These are phyloP conservation scores for Tyrannus savana DNA, from an alignment of 2,113 vertebrate genomes.

Conservation along the genomic window DNA sequence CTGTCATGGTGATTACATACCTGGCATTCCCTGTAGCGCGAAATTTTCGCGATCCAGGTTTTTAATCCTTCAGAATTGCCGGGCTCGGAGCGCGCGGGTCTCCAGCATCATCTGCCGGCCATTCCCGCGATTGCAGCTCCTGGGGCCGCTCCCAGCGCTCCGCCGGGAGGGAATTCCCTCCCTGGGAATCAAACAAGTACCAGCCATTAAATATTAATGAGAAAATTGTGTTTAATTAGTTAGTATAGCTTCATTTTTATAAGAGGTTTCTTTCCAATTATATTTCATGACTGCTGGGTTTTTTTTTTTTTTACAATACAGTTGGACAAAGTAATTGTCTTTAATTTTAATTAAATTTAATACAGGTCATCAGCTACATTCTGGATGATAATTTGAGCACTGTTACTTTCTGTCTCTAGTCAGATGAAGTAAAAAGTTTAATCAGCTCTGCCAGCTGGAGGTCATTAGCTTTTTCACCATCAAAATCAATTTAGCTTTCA, in stretches of 20 bases:
- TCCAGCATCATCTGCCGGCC: not conserved
- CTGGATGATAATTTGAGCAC: not conserved
- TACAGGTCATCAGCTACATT: not conserved
- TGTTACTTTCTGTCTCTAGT: not conserved
- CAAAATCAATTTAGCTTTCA: not conserved
- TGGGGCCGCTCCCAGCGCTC: not conserved
- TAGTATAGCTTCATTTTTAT: fast-evolving
- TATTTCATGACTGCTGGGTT: fast-evolving
- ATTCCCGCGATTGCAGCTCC: not conserved
- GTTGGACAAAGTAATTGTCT: not conserved
- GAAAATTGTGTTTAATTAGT: fast-evolving
- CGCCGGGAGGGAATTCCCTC: not conserved
- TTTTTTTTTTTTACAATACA: not conserved
- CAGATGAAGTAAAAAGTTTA: not conserved
- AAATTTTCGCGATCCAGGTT: not conserved
- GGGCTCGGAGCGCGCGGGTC: not conserved
- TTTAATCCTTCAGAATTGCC: not conserved
- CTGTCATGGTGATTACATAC: fast-evolving
- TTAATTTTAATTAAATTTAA: not conserved
- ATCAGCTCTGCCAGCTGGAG: not conserved
- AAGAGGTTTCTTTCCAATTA: not conserved
- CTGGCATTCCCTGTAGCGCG: fast-evolving
- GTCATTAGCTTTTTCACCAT: not conserved
- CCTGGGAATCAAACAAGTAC: fast-evolving
- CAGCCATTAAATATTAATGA: fast-evolving